Conservation (phyloP, 2,797 vertebrate genomes). For the Hoplostethus atlanticus region DNA sequence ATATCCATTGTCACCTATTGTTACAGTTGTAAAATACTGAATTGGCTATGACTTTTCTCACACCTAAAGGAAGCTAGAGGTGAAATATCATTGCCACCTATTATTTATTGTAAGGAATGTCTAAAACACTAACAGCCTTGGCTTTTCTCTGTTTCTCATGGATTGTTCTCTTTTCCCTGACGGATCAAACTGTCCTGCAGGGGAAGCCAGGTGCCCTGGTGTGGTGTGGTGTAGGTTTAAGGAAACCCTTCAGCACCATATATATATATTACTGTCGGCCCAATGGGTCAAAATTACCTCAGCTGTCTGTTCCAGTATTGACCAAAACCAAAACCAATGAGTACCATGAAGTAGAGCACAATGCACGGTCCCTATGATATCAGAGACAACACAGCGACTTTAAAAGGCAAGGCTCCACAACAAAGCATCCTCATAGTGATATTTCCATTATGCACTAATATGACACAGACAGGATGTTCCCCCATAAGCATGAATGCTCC, state of each 20-base stretch:
- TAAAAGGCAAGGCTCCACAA: not conserved
- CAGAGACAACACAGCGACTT: not conserved
- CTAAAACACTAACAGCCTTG: not conserved
- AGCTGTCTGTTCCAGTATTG: not conserved
- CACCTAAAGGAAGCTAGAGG: slow-evolving; percentile 17
- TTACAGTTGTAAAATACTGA: slow-evolving; percentile 26
- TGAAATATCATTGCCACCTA: slow-evolving; percentile 30
- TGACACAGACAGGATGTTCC: slow-evolving; percentile 22
- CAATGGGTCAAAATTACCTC: not conserved
- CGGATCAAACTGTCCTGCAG: slow-evolving; percentile 34
- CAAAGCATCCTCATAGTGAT: not conserved
- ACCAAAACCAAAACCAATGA: not conserved
- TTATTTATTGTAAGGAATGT: slow-evolving; percentile 42
- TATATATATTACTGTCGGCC: not conserved
- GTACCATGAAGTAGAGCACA: not conserved
- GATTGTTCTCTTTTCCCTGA: slow-evolving; percentile 10
- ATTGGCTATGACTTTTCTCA: slow-evolving; percentile 31
- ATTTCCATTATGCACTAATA: slow-evolving; percentile 16
- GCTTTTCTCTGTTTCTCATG: slow-evolving; percentile 44
- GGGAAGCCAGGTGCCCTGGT: slow-evolving; percentile 31
- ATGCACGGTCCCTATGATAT: not conserved
- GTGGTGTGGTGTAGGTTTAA: slow-evolving; percentile 13
- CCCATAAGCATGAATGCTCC: slow-evolving; percentile 33
- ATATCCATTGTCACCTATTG: slow-evolving; percentile 41
- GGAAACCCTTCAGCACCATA: too few relatives aligned